Base-by-base conservation (phyloP, 2,888 invertebrate species). In the Melanargia galathea region DNA sequence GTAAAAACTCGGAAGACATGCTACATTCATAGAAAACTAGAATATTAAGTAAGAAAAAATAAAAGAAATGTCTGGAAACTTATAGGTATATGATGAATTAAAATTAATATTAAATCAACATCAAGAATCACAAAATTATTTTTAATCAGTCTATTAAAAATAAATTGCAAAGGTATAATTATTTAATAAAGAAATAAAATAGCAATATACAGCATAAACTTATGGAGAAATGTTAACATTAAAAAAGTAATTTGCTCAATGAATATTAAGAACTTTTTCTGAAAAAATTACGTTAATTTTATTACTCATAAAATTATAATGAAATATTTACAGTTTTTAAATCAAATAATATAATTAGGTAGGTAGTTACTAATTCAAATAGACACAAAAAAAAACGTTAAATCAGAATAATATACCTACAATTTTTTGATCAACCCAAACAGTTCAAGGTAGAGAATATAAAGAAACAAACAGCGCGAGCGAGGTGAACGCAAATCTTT, bases 11-110 rank as follows among this genome's bases (percentile, higher is more conserved):
- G 49, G 49, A 49, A 49, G 49, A 49, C 49, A 26, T 8, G 16
- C 49, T 49, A 49, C 49, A 51, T 33, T 51, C 26, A 2, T 51
- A 51, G 30, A 4, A 30, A 51, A 51, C 33, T 16, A 51, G 11
- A 51, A 11, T 30, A 51, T 8, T n/a, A 48, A 24, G n/a, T 5
- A 51, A 30, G n/a, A 24, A n/a, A 26, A 30, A 49, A n/a, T 2
- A 10, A 46, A 11, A 22, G 4, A 46, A 11, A 26, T 26, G 26
- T 26, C n/a, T 26, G 5, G 22, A 49, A 49, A 18, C 0, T 4
- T 16, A 26, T 26, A 16, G 13, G 5, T 45, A 10, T 20, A 11
- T 20, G 4, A 22, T 11, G 4, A 26, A 49, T n/a, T 7, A 16
- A 26, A n/a, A 26, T 49, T 30, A 16, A 8, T 26, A n/a, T 49